Evolutionary conservation across 2,797 vertebrate species (phyloP), one percentile per base, ranked within the genome.

Genomic region (Sarcoramphus papa): DNA sequence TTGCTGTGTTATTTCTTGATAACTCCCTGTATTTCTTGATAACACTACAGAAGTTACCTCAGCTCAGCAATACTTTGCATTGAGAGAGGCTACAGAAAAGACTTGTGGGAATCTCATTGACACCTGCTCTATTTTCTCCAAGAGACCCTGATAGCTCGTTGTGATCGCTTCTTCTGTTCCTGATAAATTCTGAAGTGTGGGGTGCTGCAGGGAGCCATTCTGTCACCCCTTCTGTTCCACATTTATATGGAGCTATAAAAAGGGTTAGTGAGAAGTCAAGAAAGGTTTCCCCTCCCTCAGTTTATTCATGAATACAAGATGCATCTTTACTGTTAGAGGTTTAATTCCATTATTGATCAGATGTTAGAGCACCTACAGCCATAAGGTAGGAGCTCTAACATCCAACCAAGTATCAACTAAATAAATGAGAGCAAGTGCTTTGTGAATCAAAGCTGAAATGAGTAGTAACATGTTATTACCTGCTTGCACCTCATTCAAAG

Each of bases 241-340:
- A 77, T 43, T 79, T 65, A 85, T 64, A 37, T 4, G 21, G 40
- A 87, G 75, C 84, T 96, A 97, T 96, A 93, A 95, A 97, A 96
- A 95, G 77, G n/a, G 40, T 21, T 91, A 92, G 95, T 94, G 95
- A 94, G 91, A 96, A 97, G 95, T 85, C 93, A 96, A 41, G 78
- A 40, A 79, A 97, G 92, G 89, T 40, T 92, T 87, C 28, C 21
- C 67, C 31, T 3, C 91, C 93, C 63, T 67, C 96, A 53, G 77
- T 78, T 84, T 96, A 86, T 91, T 84, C 45, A 56, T 48, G 69
- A 88, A 79, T 79, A 77, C 43, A 79, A 63, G 50, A 73, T 1
- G 1, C 3, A 4, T 59, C 77, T 79, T 59, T 15, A 84, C 47
- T 76, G n/a, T 56, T 37, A 51, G 24, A 51, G 17, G 20, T 50